These are phyloP conservation scores for Semaprochilodus insignis DNA, from an alignment of 2,797 vertebrate genomes.

Conservation along the genomic window DNA sequence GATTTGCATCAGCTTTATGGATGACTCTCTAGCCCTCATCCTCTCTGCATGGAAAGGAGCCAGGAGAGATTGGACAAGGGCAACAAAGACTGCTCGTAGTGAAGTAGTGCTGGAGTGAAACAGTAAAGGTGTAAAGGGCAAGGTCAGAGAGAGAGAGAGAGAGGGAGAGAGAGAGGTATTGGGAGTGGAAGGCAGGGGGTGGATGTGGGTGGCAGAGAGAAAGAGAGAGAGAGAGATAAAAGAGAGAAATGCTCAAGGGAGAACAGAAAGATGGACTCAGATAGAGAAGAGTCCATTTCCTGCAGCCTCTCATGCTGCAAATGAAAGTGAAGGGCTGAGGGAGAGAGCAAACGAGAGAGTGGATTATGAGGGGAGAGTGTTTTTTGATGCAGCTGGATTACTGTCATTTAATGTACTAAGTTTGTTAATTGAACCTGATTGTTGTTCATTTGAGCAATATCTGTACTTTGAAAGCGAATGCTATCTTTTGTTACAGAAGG, in stretches of 20 bases:
- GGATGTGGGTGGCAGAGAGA: conserved; percentile 53
- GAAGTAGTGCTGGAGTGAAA: conserved; percentile 9
- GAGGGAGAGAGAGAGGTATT: conserved; percentile 26
- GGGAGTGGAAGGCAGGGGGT: conserved; percentile 30
- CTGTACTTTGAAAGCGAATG: conserved; percentile 17
- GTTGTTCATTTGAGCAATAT: conserved; percentile 45
- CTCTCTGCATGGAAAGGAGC: conserved; percentile 9
- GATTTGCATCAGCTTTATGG: not conserved
- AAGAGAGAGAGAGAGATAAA: conserved; percentile 33
- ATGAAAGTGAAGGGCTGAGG: not conserved
- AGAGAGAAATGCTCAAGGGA: conserved; percentile 54
- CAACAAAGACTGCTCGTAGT: not conserved
- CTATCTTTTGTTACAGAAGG: not conserved
- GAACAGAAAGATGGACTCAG: conserved; percentile 59
- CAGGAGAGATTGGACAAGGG: not conserved
- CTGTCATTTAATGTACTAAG: not conserved
- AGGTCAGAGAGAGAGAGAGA: conserved; percentile 40
- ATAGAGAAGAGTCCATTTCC: conserved; percentile 56
- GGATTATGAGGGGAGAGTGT: not conserved
- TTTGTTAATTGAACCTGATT: not conserved
- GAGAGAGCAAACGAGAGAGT: not conserved
- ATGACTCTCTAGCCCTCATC: not conserved
- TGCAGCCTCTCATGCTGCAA: not conserved
- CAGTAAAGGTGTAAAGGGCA: conserved; percentile 28
- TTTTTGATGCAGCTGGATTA: conserved; percentile 12